Conservation (phyloP, 2,797 vertebrate species). For the Anableps anableps region DNA sequence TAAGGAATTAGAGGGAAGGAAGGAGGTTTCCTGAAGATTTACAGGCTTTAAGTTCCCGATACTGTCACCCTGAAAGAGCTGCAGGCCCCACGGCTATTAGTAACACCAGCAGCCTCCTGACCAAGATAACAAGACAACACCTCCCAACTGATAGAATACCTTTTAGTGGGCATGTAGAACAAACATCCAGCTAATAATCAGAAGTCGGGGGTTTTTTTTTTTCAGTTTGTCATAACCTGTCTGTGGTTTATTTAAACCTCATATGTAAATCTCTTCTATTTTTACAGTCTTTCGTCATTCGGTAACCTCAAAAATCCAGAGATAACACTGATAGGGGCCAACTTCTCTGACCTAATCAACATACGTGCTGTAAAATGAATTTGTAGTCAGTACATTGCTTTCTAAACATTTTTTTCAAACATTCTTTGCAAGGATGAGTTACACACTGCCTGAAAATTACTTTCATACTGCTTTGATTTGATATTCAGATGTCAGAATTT, state of each 20-base stretch:
- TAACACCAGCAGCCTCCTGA: conserved; percentile 53
- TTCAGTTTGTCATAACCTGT: conserved; percentile 29
- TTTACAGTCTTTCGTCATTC: conserved; percentile 11
- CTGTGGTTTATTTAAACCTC: conserved; percentile 34
- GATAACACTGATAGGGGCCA: background rate
- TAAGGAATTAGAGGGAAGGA: conserved; percentile 80
- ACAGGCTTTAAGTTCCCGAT: conserved; percentile 73
- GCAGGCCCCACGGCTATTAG: conserved; percentile 63
- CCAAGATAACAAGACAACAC: conserved; percentile 37
- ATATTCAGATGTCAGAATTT: background rate
- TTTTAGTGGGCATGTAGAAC: conserved; percentile 23
- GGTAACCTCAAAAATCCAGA: background rate
- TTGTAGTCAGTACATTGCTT: background rate
- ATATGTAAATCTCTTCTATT: conserved; percentile 23
- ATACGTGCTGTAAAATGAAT: background rate
- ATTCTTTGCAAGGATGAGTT: background rate
- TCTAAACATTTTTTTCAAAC: background rate
- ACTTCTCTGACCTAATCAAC: background rate
- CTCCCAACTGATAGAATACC: conserved; percentile 31
- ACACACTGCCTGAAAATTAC: background rate
- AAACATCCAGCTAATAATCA: conserved; percentile 22
- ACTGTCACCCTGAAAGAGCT: conserved; percentile 77
- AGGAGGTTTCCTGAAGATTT: conserved; percentile 77
- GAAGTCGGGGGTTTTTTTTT: background rate
- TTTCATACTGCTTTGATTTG: background rate